Conservation (phyloP, 2,888 invertebrate species). For the Adineta ricciae region DNA sequence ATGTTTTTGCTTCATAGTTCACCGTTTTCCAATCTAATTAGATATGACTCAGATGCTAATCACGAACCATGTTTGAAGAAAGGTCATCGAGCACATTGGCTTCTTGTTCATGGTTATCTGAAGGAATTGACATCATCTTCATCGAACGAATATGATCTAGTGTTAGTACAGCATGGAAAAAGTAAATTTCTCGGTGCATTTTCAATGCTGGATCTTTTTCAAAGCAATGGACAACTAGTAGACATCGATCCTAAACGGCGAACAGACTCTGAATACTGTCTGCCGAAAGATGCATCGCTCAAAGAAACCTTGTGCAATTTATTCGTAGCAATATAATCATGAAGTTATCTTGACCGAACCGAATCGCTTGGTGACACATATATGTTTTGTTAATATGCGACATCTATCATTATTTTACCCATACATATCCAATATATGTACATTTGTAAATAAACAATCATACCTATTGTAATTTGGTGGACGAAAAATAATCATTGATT, state of each 20-base stretch:
- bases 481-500: background rate
- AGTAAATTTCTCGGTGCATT: background rate
- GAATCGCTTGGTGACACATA: background rate
- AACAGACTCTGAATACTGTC: background rate
- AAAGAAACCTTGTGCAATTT: background rate
- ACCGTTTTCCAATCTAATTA: background rate
- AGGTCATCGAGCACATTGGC: constrained; percentile 32
- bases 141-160: background rate
- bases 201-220: background rate
- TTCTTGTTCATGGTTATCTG: constrained; percentile 24
- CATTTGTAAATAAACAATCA: background rate
- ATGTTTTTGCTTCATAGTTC: background rate
- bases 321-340: background rate
- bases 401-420: background rate
- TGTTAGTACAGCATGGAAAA: constrained; percentile 10
- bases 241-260: background rate
- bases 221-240: background rate
- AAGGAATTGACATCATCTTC: background rate
- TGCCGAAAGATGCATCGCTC: background rate
- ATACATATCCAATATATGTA: background rate
- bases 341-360: no score
- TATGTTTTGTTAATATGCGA: background rate
- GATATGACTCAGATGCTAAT: constrained; percentile 31
- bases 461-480: background rate
- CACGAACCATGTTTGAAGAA: constrained; percentile 31